Evolutionary conservation across 1,140 invertebrate genomes (phyloP), one percentile per base, ranked within the genome.

Genomic region (Hesperophylax magnus): DNA sequence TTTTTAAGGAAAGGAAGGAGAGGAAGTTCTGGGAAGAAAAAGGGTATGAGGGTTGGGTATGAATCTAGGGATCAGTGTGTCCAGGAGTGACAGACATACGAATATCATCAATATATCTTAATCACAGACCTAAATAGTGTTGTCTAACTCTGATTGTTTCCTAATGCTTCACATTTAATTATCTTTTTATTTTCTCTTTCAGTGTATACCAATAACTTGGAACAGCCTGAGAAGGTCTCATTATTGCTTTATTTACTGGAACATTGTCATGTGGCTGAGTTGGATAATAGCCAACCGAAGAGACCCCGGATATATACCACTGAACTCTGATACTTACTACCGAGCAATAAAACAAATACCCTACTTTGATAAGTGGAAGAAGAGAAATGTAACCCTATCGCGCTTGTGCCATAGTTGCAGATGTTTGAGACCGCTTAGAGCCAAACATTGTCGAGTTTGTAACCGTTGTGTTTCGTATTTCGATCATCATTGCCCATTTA

Each of bases 401-500:
- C 90, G 95, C 77, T 89, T 98, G 1, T 98, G 97, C 88, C 97
- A 98, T 85, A 97, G 96, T 60, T 98, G 97, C 87, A 92, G 96
- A 65, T 97, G 96, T 85, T 92, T 98, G 56, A 90, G 95, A 84
- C 96, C 97, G 0, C 86, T 97, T 4, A 91, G 97, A 83, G 96
- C 97, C 0, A 98, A 98, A 88, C 97, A 98, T 87, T 98, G 97
- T 85, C 92, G 96, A 58, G 94, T 97, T 61, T 98, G 97, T 87
- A 97, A 97, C 86, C 92, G 97, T 81, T 98, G 97, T 87, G 96
- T 98, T 2, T 94, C 94, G 0, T 96, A 97, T 86, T 98, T 98
- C 85, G 97, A 98, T 86, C 97, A 98, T 88, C 97, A 98, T 85
- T 98, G 97, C 86, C 96, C 97, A 0, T 98, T 97, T 86, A 97